These are phyloP conservation scores for Falco punctatus DNA, from an alignment of 2,113 vertebrate genomes.

Conservation along the genomic window DNA sequence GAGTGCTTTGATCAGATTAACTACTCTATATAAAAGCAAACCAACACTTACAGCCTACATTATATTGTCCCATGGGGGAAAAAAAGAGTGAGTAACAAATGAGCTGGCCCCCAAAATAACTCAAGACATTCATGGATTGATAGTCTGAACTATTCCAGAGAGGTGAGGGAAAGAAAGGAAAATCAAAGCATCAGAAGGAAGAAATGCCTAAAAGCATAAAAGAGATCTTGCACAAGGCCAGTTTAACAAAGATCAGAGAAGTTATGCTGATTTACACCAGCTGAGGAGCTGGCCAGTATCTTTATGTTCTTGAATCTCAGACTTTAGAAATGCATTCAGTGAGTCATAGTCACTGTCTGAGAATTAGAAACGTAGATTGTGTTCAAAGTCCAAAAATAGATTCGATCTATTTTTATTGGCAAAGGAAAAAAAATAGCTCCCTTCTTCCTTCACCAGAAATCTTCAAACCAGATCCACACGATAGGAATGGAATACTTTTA, in stretches of 20 bases:
- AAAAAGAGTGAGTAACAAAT: not conserved
- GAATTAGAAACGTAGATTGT: not conserved
- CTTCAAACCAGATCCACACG: not conserved
- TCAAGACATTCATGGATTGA: not conserved
- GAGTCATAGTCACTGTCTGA: not conserved
- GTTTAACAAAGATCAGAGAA: not conserved
- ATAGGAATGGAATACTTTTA: not conserved
- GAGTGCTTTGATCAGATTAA: conserved; percentile 20
- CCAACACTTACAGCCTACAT: not conserved
- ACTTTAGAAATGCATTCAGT: not conserved
- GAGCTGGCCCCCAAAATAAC: not conserved
- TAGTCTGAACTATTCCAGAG: not conserved
- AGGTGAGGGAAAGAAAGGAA: not conserved
- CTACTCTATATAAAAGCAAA: not conserved
- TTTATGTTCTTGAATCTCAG: not conserved
- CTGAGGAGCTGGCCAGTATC: not conserved
- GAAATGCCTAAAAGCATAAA: not conserved
- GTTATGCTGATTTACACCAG: not conserved
- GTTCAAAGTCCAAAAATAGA: not conserved
- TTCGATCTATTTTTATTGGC: not conserved
- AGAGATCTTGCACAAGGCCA: not conserved
- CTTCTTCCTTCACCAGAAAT: not conserved
- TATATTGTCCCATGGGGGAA: not conserved
- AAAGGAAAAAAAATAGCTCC: not conserved
- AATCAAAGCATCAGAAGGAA: not conserved